Evolutionary conservation across 2,888 invertebrate genomes (phyloP).

Genomic region (Cancer borealis): DNA sequence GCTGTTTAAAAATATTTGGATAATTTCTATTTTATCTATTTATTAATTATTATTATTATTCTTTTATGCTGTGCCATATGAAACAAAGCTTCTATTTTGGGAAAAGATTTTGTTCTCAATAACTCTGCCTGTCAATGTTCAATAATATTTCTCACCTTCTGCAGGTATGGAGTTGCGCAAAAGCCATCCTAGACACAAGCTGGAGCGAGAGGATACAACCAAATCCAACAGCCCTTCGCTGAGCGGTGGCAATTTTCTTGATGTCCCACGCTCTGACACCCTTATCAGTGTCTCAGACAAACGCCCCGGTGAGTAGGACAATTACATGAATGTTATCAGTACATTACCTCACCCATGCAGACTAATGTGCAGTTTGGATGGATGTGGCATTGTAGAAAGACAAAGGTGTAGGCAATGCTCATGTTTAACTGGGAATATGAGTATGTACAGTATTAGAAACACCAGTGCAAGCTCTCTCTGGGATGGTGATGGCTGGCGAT

Average conservation of each 20-base stretch:
- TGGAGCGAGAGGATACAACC: conserved; percentile 76
- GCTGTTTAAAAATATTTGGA: neutral
- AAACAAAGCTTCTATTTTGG: neutral
- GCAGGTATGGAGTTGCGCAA: conserved; percentile 47
- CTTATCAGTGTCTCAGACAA: conserved; percentile 71
- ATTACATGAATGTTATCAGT: neutral
- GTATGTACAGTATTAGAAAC: too few relatives aligned
- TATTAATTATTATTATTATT: neutral
- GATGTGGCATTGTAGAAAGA: neutral
- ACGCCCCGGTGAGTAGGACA: conserved; percentile 65
- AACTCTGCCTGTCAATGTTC: neutral
- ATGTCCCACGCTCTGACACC: conserved; percentile 76
- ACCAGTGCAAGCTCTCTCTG: too few relatives aligned
- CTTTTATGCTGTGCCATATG: neutral
- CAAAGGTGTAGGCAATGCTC: neutral
- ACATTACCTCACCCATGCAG: neutral
- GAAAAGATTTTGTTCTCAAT: neutral
- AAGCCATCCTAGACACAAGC: conserved; percentile 66
- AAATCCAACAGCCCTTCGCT: conserved; percentile 76
- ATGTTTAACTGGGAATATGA: too few relatives aligned
- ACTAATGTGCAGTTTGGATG: neutral
- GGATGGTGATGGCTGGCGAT: too few relatives aligned
- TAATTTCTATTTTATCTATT: neutral
- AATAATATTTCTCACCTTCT: neutral
- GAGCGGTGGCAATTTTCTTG: conserved; percentile 73